A percentile compares a stretch with the other conserved stretches of the same genome.
phyloP scores from a whole-genome alignment of 2,113 vertebrate species.

The Nycticryphes semicollaris region DNA sequence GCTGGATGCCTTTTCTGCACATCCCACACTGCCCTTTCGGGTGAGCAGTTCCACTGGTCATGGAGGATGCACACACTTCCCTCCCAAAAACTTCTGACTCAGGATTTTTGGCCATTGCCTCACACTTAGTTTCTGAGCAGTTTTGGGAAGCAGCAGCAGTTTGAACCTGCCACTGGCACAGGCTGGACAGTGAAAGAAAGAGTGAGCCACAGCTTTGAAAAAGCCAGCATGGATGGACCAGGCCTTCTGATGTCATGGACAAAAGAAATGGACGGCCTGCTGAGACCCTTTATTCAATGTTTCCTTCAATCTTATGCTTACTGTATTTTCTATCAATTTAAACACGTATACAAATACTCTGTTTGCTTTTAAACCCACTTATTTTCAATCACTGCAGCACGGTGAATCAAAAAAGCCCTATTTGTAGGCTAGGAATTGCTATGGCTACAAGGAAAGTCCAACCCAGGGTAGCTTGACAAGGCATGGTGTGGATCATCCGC shows the following conservation, averaged over 20 bases:
- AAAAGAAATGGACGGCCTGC: background rate
- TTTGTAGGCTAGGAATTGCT: background rate
- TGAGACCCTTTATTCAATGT: background rate
- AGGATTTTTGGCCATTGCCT: fast-evolving
- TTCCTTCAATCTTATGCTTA: background rate
- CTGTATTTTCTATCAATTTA: background rate
- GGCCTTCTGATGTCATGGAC: background rate
- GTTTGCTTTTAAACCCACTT: background rate
- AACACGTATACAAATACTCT: background rate
- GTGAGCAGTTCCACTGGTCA: background rate
- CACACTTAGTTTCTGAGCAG: background rate
- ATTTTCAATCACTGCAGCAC: background rate
- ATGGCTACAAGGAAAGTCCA: background rate
- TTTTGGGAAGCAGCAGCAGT: background rate
- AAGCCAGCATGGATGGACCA: background rate
- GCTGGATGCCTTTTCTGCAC: background rate
- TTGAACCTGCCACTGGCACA: background rate
- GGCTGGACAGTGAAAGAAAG: background rate
- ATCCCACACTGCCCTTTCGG: background rate
- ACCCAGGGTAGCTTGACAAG: background rate
- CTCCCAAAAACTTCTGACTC: background rate
- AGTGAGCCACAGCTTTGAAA: background rate
- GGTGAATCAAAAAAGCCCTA: background rate
- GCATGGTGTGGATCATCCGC: background rate
- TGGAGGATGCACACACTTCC: background rate